These are phyloP conservation scores for Euschistus heros DNA, from an alignment of 1,140 invertebrate genomes.

Conservation along the genomic window DNA sequence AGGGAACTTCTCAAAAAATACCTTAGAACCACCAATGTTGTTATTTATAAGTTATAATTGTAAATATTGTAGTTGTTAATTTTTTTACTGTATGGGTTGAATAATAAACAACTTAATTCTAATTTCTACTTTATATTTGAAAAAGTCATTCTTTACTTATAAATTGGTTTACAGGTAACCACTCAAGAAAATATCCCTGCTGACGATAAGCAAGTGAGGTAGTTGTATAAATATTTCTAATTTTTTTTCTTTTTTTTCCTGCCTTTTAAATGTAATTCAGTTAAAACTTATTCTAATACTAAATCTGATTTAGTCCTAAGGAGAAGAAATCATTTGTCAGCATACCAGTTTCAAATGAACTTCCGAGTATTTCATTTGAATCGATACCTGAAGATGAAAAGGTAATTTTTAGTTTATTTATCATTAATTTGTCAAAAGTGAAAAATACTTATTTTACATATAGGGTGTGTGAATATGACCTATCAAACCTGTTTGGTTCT, in stretches of 20 bases:
- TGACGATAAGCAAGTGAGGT: neutral
- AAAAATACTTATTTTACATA: neutral
- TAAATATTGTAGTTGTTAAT: too few relatives aligned
- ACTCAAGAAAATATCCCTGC: neutral
- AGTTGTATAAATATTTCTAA: neutral
- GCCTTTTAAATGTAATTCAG: neutral
- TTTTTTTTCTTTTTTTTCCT: neutral
- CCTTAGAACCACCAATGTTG: too few relatives aligned
- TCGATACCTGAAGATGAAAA: neutral
- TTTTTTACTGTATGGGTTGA: too few relatives aligned
- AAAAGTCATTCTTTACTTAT: too few relatives aligned
- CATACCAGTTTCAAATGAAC: neutral
- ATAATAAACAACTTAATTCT: too few relatives aligned
- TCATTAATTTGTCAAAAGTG: neutral
- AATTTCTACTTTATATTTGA: too few relatives aligned
- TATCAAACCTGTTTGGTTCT: neutral
- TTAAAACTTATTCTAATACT: neutral
- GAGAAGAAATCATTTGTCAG: neutral
- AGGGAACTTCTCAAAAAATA: too few relatives aligned
- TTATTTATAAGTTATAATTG: too few relatives aligned
- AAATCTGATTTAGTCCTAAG: neutral
- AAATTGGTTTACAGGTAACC: neutral
- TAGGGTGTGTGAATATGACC: neutral
- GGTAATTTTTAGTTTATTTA: neutral
- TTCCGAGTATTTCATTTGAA: conserved; percentile 5